Evolutionary conservation across 1,140 invertebrate species (phyloP), one percentile per base, ranked within the genome.

Genomic region (Hermetia illucens): DNA sequence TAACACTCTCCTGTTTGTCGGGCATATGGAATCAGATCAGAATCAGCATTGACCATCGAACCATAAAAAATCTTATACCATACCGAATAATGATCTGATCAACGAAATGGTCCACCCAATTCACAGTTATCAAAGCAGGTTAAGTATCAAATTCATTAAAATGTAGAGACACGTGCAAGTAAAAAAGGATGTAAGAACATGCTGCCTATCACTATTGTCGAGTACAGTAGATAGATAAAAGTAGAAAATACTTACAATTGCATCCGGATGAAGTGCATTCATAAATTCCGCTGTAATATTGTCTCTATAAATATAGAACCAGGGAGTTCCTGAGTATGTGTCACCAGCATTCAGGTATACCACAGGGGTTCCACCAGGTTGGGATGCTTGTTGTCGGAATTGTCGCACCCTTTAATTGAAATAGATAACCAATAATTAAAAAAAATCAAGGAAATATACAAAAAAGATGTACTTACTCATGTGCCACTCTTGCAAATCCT

Each of bases 261-360:
- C 85, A 50, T 88, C 81, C 10, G 84, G 77, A 25, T 65, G 51
- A 2, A 90, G 60, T 6, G 71, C 54, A 44, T 86, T 82, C 21
- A 87, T 62, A 49, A 90, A 82, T 21, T 73, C 67, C 0, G 76
- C 61, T 1, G 78, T 72, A 2, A 81, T 74, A 43, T 66, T 63
- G 71, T 76, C 83, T 47, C 79, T 79, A 56, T 77, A 77, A 0
- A 78, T 51, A 6, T 70, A 76, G 55, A 80, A 89, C 75, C 75
- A 87, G 0, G 75, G 63, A 0, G 82, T 82, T 2, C 86, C 87
- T 37, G 85, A 82, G 54, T 77, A 90, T 12, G 80, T 87, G 51
- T 90, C 87, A 0, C 87, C 87, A 3, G 78, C 87, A 49, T 87
- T 86, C 4, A 89, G 59, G 44, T 76, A 77, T 2, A 84, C 45